Conservation (phyloP, 2,888 invertebrate species). For the Achlya flavicornis region DNA sequence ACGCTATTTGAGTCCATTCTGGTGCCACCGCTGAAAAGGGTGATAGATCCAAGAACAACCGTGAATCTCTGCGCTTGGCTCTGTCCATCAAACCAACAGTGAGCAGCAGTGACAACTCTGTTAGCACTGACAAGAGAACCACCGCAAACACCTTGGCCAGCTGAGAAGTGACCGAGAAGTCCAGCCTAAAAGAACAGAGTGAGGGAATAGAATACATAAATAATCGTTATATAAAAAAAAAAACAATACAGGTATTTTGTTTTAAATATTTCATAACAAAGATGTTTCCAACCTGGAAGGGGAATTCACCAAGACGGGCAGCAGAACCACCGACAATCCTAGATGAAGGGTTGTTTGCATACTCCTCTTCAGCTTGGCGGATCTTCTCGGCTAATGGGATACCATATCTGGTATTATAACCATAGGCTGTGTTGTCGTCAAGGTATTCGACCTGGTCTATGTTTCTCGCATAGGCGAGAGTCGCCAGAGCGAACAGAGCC, state of each 20-base stretch:
- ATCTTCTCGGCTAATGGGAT: conserved; percentile 28
- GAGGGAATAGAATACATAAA: background rate
- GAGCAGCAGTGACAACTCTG: conserved; percentile 43
- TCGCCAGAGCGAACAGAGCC: conserved; percentile 19
- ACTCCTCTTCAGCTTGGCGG: conserved; percentile 25
- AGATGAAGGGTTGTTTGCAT: conserved; percentile 10
- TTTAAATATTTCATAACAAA: background rate
- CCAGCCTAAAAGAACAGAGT: conserved; percentile 28
- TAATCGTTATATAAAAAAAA: background rate
- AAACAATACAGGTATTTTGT: background rate
- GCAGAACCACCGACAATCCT: conserved; percentile 40
- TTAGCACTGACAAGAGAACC: conserved; percentile 38
- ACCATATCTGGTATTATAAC: conserved; percentile 24
- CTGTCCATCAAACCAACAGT: conserved; percentile 50
- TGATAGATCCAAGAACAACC: conserved; percentile 49
- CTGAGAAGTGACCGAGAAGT: conserved; percentile 23
- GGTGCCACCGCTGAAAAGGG: conserved; percentile 48
- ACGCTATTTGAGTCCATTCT: conserved; percentile 36
- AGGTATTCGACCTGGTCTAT: conserved; percentile 12
- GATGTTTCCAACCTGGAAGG: conserved; percentile 34
- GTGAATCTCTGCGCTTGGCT: conserved; percentile 41
- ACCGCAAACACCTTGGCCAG: conserved; percentile 44
- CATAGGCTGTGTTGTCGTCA: conserved; percentile 23
- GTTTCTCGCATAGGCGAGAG: conserved; percentile 17
- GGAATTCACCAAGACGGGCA: conserved; percentile 32